Evolutionary conservation across 2,888 invertebrate genomes (phyloP), one percentile per base, ranked within the genome.

Genomic region (Heteromyza rotundicornis): DNA sequence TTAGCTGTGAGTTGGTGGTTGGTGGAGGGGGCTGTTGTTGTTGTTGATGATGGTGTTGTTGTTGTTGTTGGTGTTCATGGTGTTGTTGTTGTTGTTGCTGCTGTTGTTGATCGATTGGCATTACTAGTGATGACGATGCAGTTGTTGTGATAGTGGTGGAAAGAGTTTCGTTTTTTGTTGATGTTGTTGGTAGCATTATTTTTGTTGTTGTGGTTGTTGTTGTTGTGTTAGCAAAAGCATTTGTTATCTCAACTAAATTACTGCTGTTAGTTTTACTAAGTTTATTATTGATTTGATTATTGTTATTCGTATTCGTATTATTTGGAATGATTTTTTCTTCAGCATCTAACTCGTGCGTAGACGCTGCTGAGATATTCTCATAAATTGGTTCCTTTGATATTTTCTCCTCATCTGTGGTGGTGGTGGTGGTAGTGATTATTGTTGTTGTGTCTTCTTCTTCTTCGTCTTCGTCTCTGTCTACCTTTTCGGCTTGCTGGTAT

Each of bases 321-420:
- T 66, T 76, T 70, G 78, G 74, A 72, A 75, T 74, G 72, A 62
- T 73, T 72, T 67, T 69, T 66, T 64, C 56, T 63, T 56, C 73
- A 68, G 63, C 71, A 70, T 80, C 78, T 70, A 75, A 74, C 65
- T 75, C 68, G 44, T 61, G 74, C 74, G 70, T 72, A 73, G 79
- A 72, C 71, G 78, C 63, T 60, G 77, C 67, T 65, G 78, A 75
- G 64, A 82, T 71, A 53, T 84, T 83, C 68, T 86, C 85, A 78
- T 86, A 86, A 67, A 84, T 84, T 57, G 84, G 81, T 70, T 83
- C 82, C 56, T 65, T 59, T 36, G 66, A 60, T 19, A 66, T 66
- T 36, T 58, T 49, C 58, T 60, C 69, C 59, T 64, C 62, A 53
- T 27, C 36, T 53, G n/a, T n/a, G n/a, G n/a, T n/a, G n/a, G n/a